Percentiles rank a stretch among this genome's conserved stretches.
These are phyloP conservation scores for Exaiptasia diaphana DNA, from an alignment of 64 coral and sea anemone genomes.

Conservation along the genomic window DNA sequence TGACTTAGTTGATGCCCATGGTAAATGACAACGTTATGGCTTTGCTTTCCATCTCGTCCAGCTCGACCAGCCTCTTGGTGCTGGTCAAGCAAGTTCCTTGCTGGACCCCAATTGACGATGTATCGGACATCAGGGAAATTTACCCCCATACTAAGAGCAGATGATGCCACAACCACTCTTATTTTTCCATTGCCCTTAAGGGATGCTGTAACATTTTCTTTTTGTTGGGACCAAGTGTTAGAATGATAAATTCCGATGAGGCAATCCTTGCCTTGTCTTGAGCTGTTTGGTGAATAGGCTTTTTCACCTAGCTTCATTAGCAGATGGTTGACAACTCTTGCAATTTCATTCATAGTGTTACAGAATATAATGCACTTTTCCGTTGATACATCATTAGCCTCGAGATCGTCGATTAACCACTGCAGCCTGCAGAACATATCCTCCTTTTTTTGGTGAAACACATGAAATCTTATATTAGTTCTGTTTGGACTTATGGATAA, in stretches of 20 bases:
- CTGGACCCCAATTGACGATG: constrained; percentile 28
- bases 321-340: constrained; percentile 9
- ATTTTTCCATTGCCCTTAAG: constrained; percentile 7
- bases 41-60: background rate
- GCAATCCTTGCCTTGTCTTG: no score
- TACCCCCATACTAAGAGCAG: constrained; percentile 52
- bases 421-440: constrained; percentile 13
- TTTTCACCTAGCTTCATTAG: constrained; percentile 1
- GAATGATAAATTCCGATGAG: constrained; percentile 46
- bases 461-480: constrained; percentile 17
- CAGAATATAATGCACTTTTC: constrained; percentile 21
- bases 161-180: background rate
- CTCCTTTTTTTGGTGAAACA: background rate
- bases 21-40: background rate
- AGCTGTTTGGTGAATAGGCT: no score
- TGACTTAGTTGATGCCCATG: constrained; percentile 34
- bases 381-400: background rate
- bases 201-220: background rate
- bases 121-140: constrained; percentile 50
- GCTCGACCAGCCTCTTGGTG: constrained; percentile 46
- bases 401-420: constrained; percentile 6
- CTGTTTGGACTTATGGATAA: constrained; percentile 21
- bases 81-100: constrained; percentile 9
- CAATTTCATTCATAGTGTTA: constrained; percentile 26
- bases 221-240: background rate